Base-by-base conservation (phyloP, 2,888 invertebrate genomes). In the Tiphia femorata region DNA sequence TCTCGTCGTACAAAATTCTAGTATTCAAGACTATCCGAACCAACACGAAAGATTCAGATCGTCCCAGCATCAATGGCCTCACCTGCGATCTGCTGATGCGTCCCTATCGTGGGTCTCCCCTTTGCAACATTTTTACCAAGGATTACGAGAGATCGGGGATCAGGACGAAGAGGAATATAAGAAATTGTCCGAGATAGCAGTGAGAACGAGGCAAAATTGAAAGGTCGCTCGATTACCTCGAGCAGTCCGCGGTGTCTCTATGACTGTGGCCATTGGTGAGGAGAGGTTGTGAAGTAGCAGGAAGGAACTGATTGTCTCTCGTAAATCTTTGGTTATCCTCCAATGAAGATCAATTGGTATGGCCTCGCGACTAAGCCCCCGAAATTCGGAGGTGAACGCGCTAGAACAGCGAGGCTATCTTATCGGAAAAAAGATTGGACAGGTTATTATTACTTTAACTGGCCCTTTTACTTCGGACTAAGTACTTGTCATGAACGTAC, bases 391-490 rank as follows among this genome's bases (percentile, higher is more conserved):
- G 86, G 90, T 93, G 70, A 91, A 91, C 83, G 93, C 94, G 80
- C 88, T 94, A 85, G 92, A 93, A 83, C 91, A 92, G 84, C 88
- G 92, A 80, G 94, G 94, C 76, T 94, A 94, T 84, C 85, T 90
- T 58, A 92, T 95, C 80, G 92, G 93, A 68, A 91, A 92, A 83
- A 94, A 94, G 86, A 93, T 96, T 78, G 96, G 96, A 62, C 93
- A 83, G 81, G 83, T 82, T 67, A 55, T 58, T n/a, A n/a, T n/a
- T n/a, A n/a, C n/a, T n/a, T n/a, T n/a, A n/a, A n/a, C n/a, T n/a
- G n/a, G n/a, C n/a, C n/a, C n/a, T n/a, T n/a, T n/a, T n/a, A n/a
- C n/a, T n/a, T n/a, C n/a, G n/a, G n/a, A n/a, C n/a, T n/a, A n/a
- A n/a, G n/a, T n/a, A n/a, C n/a, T n/a, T n/a, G n/a, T n/a, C n/a